Evolutionary conservation across 92 coral and sea anemone genomes (phyloP).

Genomic region (Epizoanthus rinbou): DNA sequence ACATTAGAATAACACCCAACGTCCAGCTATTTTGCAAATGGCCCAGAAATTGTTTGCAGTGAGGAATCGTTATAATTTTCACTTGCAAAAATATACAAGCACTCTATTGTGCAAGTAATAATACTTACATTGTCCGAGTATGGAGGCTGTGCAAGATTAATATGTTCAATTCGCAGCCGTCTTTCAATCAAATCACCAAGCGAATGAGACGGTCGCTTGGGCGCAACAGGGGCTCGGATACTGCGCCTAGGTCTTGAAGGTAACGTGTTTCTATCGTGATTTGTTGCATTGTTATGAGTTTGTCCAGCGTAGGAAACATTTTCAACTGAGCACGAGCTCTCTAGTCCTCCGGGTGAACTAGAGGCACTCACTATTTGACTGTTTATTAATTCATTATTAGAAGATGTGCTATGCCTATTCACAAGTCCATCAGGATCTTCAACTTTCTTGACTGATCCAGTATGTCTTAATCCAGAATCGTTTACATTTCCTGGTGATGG

Average conservation of each 20-base stretch:
- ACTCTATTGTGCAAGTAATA: too few species aligned
- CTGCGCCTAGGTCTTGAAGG: conserved; percentile 27
- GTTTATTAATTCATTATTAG: conserved; percentile 21
- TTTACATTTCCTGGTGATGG: conserved; percentile 16
- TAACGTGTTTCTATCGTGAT: conserved; percentile 42
- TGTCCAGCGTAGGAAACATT: neutral
- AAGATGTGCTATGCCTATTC: conserved; percentile 5
- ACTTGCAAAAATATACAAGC: too few species aligned
- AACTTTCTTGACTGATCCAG: neutral
- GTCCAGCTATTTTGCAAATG: too few species aligned
- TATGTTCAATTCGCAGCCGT: conserved; percentile 80
- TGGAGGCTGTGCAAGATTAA: conserved; percentile 84
- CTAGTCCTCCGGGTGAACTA: conserved; percentile 31
- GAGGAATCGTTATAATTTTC: too few species aligned
- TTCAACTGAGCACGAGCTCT: conserved; percentile 2
- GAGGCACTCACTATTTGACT: conserved; percentile 17
- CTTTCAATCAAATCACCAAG: conserved; percentile 87
- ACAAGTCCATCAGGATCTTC: neutral
- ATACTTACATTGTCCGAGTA: conserved; percentile 77
- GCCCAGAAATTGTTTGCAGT: too few species aligned
- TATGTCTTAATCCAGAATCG: neutral
- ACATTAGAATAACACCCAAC: too few species aligned
- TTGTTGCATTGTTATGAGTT: conserved; percentile 33
- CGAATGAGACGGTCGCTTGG: conserved; percentile 82
- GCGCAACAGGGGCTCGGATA: conserved; percentile 63